Evolutionary conservation across 2,113 vertebrate genomes (phyloP), one percentile per base, ranked within the genome.

Genomic region (Burhinus bistriatus): DNA sequence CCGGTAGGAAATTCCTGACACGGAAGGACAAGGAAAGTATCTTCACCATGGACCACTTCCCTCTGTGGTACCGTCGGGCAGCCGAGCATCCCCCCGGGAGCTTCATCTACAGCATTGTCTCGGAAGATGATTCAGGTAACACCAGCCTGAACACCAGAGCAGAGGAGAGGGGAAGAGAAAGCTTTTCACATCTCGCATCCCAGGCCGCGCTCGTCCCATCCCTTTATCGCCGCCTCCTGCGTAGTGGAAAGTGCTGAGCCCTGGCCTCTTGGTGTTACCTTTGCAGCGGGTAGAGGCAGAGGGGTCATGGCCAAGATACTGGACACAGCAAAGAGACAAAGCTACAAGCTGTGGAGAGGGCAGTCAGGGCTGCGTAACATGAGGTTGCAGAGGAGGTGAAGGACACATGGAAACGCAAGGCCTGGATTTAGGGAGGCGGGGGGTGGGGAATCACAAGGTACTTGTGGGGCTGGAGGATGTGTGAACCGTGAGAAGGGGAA

Each of bases 41-140:
- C 92, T 99, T 99, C 98, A 99, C 99, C 15, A 97, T 99, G 98
- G 99, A 99, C 96, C 99, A 99, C 96, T 99, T 99, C 94, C 99
- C 99, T 1, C 97, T 99, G 90, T 99, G 99, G 99, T 99, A 99
- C 97, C 99, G 99, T 49, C 98, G 99, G 92, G 99, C 99, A 1
- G 98, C 99, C 0, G 99, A 99, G 92, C 98, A 99, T 88, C 98
- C 99, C 38, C 91, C 98, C 0, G 99, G 99, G 82, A 98, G 98
- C 96, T 99, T 99, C 97, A 96, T 99, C 80, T 99, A 99, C 97
- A 99, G 98, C 93, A 95, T 99, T 68, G 98, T 98, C 52, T 98
- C 95, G 32, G 98, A 98, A 66, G 99, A 99, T 2, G 98, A 95
- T 17, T 90, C 98, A 99, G 99, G 99, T 99, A 98, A 97, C 9